Evolutionary conservation across 2,797 vertebrate species (phyloP).

Genomic region (Danio choprae): DNA sequence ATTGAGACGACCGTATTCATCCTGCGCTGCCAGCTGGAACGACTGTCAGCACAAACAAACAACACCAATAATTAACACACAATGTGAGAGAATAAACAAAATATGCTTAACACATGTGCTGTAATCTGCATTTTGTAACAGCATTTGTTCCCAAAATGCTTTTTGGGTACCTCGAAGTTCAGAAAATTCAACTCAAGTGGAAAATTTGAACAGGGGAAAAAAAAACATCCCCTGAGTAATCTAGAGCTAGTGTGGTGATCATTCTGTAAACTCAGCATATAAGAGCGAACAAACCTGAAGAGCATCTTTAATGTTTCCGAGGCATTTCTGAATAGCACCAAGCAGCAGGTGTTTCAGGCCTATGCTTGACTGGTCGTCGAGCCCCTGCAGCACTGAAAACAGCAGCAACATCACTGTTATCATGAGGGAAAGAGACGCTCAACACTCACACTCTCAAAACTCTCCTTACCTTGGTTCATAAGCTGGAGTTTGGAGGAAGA

Average conservation of each 20-base stretch:
- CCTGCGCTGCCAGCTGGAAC: slow-evolving; percentile 90
- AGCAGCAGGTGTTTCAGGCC: slow-evolving; percentile 95
- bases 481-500: slow-evolving; percentile 90
- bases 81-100: background rate
- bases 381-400: slow-evolving; percentile 87
- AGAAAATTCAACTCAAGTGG: too few species aligned
- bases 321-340: slow-evolving; percentile 94
- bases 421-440: background rate
- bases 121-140: background rate
- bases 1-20: slow-evolving; percentile 88
- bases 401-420: background rate
- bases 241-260: too few species aligned
- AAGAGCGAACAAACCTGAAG: slow-evolving; percentile 81
- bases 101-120: background rate
- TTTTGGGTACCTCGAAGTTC: background rate
- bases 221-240: too few species aligned
- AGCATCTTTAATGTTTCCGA: slow-evolving; percentile 92
- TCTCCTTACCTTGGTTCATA: slow-evolving; percentile 89
- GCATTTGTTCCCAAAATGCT: background rate
- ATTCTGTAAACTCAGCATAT: too few species aligned
- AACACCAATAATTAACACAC: background rate
- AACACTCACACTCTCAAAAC: too few species aligned
- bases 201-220: too few species aligned
- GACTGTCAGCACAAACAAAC: slow-evolving; percentile 74
- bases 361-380: slow-evolving; percentile 83